Evolutionary conservation across 2,888 invertebrate species (phyloP), one percentile per base, ranked within the genome.

Genomic region (Oscheius onirici): DNA sequence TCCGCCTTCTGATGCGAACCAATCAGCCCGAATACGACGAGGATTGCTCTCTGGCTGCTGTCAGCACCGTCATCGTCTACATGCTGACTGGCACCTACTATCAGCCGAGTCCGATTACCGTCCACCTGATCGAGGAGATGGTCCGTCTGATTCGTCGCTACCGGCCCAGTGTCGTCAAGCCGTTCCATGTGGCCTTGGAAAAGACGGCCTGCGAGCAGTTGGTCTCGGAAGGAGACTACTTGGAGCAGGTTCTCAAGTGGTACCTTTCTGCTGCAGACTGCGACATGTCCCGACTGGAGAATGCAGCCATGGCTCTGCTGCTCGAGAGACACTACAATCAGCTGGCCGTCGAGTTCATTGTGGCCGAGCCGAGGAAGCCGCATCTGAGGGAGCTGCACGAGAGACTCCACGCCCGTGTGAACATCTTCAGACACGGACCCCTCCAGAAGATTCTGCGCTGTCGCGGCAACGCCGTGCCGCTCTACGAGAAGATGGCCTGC

Each of bases 181-280:
- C 26, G 5, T n/a, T 55, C 2, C n/a, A 26, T 26, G 11, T n/a
- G 15, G 26, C 55, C 2, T 5, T 55, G 11, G 55, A 55, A n/a
- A 24, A 34, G 13, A 26, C 13, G 10, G 55, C 55, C 13, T 28
- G 55, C 13, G 55, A 55, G 1, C 55, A 2, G 17, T 28, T 55
- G 55, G 28, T 13, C n/a, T n/a, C n/a, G 2, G 55, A 55, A 0
- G 0, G 8, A 28, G 55, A 55, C 28, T 24, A 26, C 13, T 3
- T 55, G 55, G 55, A 55, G 2, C 1, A 34, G 28, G 55, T 55
- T 15, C n/a, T 55, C 55, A 55, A 55, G 17, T 55, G 55, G 55
- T 55, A 55, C 1, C 55, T 55, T 2, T 13, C 28, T 11, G 55
- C 24, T 3, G 34, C n/a, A 2, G 55, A 55, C 17, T 55, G 55